Base-by-base conservation (phyloP, 2,797 vertebrate species). In the Etheostoma perlongum region DNA sequence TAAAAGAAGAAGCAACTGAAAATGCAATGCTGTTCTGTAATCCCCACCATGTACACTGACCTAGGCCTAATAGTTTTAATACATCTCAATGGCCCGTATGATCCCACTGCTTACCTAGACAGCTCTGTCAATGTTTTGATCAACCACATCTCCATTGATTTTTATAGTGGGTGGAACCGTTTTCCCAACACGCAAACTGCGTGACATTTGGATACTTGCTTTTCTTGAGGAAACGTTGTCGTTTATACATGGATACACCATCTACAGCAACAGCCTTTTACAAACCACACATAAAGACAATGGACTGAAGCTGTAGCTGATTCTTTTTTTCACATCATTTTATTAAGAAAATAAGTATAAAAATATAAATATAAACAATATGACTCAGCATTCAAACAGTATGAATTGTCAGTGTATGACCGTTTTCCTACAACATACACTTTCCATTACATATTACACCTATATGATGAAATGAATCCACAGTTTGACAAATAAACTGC, bases 281-380 rank as follows among this genome's bases (percentile, higher is more conserved):
- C n/a, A 19, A 42, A 58, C 40, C 36, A 55, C 64, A 52, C 40
- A 57, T 33, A 10, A 21, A 76, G 15, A 46, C 23, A 64, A 78
- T 19, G 19, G 25, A 74, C 51, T 46, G 27, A 25, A 73, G 76
- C 72, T 70, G n/a, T 36, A 9, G 3, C 54, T 10, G 16, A 57
- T 80, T 86, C 62, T 80, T 87, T 81, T 81, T 77, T 89, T 83
- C 21, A 70, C 57, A 76, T 76, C 19, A 79, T 97, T 99, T 96
- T 96, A 97, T 98, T 96, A 97, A 88, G 78, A 99, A 99, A 99
- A 99, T 99, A 99, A 98, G 98, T 99, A 99, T 97, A 99, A 99
- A 99, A 99, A 99, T 99, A 99, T 99, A 99, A 99, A 99, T 99
- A 99, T 99, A 99, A 99, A 99, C 97, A 99, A 94, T 94, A 94